Evolutionary conservation across 2,888 invertebrate species (phyloP).

Genomic region (Sphaerophoria rueppellii): DNA sequence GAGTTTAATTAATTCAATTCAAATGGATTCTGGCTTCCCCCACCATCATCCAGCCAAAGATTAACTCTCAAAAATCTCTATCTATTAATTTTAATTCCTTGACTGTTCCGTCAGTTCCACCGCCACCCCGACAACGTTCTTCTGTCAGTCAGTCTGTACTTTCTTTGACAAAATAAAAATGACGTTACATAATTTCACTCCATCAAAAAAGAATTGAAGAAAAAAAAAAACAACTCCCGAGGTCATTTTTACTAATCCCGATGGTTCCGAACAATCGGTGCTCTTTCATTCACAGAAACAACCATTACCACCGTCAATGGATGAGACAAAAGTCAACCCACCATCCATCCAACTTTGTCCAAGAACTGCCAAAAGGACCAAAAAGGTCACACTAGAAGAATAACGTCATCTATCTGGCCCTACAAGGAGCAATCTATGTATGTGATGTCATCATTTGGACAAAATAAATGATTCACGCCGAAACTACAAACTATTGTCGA

Average conservation of each 20-base stretch:
- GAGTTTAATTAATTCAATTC: conserved; percentile 4
- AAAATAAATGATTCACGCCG: conserved; percentile 59
- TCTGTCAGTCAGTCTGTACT: conserved; percentile 12
- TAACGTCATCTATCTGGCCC: conserved; percentile 63
- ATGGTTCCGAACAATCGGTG: conserved; percentile 50
- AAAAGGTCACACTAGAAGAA: conserved; percentile 52
- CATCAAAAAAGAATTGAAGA: neutral
- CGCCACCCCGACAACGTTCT: no score
- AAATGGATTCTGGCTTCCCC: conserved; percentile 11
- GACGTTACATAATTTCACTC: conserved; percentile 38
- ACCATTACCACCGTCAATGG: conserved; percentile 70
- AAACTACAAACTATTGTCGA: conserved; percentile 54
- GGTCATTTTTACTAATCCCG: conserved; percentile 65
- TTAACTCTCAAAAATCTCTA: neutral
- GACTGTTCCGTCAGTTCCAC: neutral
- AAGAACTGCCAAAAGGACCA: conserved; percentile 10
- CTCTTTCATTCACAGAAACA: conserved; percentile 66
- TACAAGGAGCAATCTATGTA: conserved; percentile 20
- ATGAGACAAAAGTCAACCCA: conserved; percentile 47
- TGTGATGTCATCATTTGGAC: conserved; percentile 64
- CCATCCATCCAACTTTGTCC: conserved; percentile 6
- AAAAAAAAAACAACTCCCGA: conserved; percentile 22
- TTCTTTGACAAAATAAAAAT: conserved; percentile 13
- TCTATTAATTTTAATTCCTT: neutral
- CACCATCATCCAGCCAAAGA: neutral